These are phyloP conservation scores for Embiotoca jacksoni DNA, from an alignment of 2,113 vertebrate species.

Conservation along the genomic window DNA sequence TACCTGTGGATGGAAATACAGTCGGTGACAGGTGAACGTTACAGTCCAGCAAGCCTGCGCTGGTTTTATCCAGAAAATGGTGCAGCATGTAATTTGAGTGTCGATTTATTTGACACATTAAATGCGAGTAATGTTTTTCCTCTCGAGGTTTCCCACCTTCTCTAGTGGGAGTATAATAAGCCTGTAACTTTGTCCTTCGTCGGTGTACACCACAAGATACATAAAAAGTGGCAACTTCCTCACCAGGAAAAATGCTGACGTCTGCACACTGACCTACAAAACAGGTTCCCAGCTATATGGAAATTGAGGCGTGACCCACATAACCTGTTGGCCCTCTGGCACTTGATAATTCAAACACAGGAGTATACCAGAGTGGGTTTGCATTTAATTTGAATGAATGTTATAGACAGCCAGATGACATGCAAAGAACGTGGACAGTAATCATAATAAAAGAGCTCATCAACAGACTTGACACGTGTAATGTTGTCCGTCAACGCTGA, in stretches of 20 bases:
- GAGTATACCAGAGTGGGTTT: background rate
- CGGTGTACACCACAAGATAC: no score
- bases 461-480: constrained; percentile 1
- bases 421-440: background rate
- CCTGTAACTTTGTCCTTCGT: no score
- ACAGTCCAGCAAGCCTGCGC: background rate
- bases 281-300: constrained; percentile 34
- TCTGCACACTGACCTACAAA: background rate
- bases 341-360: background rate
- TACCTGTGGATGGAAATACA: constrained; percentile 82
- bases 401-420: no score
- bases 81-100: background rate
- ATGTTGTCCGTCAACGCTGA: background rate
- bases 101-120: background rate
- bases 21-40: background rate
- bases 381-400: background rate
- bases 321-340: background rate
- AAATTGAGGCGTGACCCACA: background rate
- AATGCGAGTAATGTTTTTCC: background rate
- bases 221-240: background rate
- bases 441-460: background rate
- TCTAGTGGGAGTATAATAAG: no score
- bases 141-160: background rate
- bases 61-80: no score
- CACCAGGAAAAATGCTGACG: background rate